Evolutionary conservation across 2,888 invertebrate species (phyloP), one percentile per base, ranked within the genome.

Genomic region (Tillus elongatus): DNA sequence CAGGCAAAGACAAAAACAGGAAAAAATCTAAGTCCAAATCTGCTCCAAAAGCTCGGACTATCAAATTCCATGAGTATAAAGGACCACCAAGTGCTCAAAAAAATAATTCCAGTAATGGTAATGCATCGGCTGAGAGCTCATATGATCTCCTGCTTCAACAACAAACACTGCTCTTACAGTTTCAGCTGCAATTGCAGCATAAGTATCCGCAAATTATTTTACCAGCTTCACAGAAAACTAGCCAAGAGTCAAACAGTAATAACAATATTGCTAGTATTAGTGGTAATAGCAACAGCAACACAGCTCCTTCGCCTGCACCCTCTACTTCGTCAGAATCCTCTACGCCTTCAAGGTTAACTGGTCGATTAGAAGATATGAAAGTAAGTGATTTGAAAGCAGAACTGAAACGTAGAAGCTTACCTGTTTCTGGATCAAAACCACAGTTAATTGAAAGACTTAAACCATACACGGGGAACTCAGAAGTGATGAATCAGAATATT

Each of bases 61-160:
- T 96, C 54, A 96, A 96, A 69, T 96, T 96, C 67, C 95, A 96
- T 66, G 96, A 96, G 66, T 90, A 91, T 65, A 90, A 90, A 68
- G 41, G 41, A 28, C 42, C 42, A 2, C 42, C 42, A 45, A 89
- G 80, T 67, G 87, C 90, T 11, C 86, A 87, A 52, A 88, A 87
- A 58, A 63, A 62, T 32, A 73, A 77, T 8, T 72, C 72, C 8
- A 62, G 60, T 43, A 56, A 58, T 42, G 57, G 64, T 14, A 37
- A 34, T 6, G 71, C 71, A 8, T 55, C 68, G 35, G 70, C 70
- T 13, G 91, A 92, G 66, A 89, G 88, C 4, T 87, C 88, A 4
- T 93, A 93, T 65, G 90, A 93, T 63, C 67, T 93, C 49, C 74
- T 93, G 36, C 72, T 96, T 43, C 88, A 95, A 57, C 96, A 96